phyloP scores from a whole-genome alignment of 2,113 vertebrate species.

The Philantomba maxwellii region DNA sequence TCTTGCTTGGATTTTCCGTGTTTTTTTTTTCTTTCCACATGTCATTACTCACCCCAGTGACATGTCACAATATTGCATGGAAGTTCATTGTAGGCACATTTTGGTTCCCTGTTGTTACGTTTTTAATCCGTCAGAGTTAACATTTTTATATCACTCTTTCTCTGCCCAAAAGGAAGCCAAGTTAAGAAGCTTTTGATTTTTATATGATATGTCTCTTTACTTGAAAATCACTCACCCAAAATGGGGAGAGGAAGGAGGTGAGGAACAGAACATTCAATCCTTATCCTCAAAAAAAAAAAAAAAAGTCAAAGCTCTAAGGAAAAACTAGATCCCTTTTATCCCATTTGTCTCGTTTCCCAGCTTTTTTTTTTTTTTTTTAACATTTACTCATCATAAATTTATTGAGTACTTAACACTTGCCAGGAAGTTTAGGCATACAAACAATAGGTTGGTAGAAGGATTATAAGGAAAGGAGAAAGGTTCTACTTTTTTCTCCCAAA shows the following conservation, averaged over 20 bases:
- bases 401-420: constrained; percentile 7
- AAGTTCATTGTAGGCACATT: background rate
- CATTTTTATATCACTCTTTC: background rate
- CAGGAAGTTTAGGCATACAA: background rate
- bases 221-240: background rate
- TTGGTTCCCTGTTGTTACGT: background rate
- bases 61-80: background rate
- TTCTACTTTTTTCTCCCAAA: background rate
- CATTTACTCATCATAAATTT: background rate
- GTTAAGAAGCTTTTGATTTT: background rate
- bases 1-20: background rate
- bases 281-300: background rate
- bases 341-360: background rate
- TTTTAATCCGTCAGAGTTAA: constrained; percentile 27
- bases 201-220: background rate
- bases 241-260: background rate
- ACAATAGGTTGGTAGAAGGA: background rate
- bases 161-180: background rate
- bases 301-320: background rate
- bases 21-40: background rate
- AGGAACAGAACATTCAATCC: background rate
- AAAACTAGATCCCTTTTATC: background rate
- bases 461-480: background rate
- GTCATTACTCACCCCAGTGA: background rate
- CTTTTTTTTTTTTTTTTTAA: background rate